Percentiles rank a stretch among this genome's conserved stretches.
These are phyloP conservation scores for Timandra comae DNA, from an alignment of 2,888 invertebrate genomes.

Conservation along the genomic window DNA sequence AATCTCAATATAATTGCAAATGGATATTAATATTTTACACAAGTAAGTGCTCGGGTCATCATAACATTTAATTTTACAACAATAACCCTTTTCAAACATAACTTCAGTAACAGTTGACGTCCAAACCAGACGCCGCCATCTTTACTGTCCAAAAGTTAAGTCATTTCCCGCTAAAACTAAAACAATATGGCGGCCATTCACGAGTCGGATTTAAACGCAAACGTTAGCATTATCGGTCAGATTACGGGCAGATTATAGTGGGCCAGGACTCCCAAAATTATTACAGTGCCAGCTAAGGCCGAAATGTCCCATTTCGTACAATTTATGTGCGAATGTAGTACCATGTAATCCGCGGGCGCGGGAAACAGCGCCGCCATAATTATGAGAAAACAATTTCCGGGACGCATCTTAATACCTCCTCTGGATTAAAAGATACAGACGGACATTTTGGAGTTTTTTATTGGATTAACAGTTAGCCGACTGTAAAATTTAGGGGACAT, in stretches of 20 bases:
- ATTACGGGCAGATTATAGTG: constrained; percentile 75
- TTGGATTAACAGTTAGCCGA: constrained; percentile 25
- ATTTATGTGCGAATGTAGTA: constrained; percentile 74
- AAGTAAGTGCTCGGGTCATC: not conserved
- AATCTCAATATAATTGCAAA: no score
- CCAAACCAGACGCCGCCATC: constrained; percentile 45
- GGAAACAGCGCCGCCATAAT: constrained; percentile 60
- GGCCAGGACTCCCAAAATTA: constrained; percentile 63
- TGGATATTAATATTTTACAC: no score
- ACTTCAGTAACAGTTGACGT: constrained; percentile 28
- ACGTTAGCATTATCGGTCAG: constrained; percentile 71
- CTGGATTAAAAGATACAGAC: constrained; percentile 55
- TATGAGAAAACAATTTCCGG: constrained; percentile 76
- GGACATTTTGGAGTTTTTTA: constrained; percentile 35
- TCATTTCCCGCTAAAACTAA: constrained; percentile 49
- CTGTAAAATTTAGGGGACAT: constrained; percentile 19
- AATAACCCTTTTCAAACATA: constrained; percentile 25
- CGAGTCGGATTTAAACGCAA: constrained; percentile 64
- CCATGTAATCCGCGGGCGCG: constrained; percentile 58
- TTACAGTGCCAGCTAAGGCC: constrained; percentile 71
- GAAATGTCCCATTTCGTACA: constrained; percentile 68
- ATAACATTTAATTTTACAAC: no score
- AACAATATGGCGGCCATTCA: constrained; percentile 49
- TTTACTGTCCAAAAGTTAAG: constrained; percentile 31
- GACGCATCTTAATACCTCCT: constrained; percentile 63